Evolutionary conservation across 2,113 vertebrate species (phyloP), one percentile per base, ranked within the genome.

Genomic region (Cichladusa arquata): DNA sequence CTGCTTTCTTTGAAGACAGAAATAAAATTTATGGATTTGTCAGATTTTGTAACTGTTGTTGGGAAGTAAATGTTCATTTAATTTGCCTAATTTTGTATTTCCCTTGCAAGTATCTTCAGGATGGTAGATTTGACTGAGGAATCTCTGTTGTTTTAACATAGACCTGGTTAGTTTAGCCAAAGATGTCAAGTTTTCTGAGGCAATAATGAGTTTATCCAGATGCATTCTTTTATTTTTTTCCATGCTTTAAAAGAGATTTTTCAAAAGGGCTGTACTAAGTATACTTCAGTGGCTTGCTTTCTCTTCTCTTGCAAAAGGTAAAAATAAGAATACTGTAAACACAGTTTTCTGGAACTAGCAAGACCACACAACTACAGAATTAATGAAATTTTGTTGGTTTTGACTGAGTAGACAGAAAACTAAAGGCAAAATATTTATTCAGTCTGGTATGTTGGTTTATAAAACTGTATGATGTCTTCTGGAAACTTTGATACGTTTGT

Each of bases 391-490:
- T 57, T 31, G 3, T 50, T 91, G 51, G 2, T 33, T 95, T 91
- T 95, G 36, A 85, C n/a, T 44, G 34, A 82, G 54, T 31, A 80
- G 53, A 76, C 38, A 74, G n/a, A 93, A 92, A 91, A 84, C n/a
- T 57, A 69, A 89, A 85, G 60, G 16, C 6, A 87, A 95, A 95
- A 94, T 92, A 94, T 95, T 96, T 96, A 91, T 94, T 72, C 66
- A n/a, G 18, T 72, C 57, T 92, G 54, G 38, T 66, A 76, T 72
- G 53, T 44, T 81, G 29, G 48, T 80, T 92, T 94, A 90, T 69
- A 72, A 47, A 81, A 94, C 14, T 44, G 29, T 11, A 25, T 34
- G 12, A 23, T 67, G 29, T 85, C 54, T 76, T 93, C 58, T 77
- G 86, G 50, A 88, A 91, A 74, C 14, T 50, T 38, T 81, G 65